A percentile compares a stretch with the other conserved stretches of the same genome.
Evolutionary conservation across 2,797 vertebrate genomes (phyloP).

Genomic region (Rallus crepitans): DNA sequence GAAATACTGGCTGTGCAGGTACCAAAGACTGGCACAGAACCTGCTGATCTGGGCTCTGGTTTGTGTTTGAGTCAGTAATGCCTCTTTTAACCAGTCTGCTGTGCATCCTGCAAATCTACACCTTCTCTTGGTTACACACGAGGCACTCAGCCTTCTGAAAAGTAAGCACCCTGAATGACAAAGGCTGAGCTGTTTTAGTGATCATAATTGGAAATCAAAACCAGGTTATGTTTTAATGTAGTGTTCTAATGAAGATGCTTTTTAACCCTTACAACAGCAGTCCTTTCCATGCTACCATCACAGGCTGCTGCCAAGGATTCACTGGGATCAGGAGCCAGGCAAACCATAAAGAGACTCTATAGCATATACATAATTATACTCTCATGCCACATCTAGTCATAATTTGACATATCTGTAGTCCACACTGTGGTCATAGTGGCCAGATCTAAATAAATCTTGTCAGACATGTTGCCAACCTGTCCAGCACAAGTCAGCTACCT

Average conservation of each 20-base stretch:
- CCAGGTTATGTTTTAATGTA: rapidly evolving
- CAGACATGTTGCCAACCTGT: neutral
- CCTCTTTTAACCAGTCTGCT: neutral
- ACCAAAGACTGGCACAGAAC: neutral
- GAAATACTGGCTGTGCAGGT: neutral
- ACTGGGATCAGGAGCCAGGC: neutral
- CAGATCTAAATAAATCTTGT: neutral
- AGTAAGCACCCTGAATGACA: neutral
- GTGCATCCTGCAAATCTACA: neutral
- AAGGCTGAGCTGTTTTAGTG: neutral
- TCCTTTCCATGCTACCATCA: rapidly evolving
- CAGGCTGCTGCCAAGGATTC: neutral
- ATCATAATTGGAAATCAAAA: neutral
- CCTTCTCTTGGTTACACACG: neutral
- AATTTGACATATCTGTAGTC: neutral
- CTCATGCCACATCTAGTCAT: neutral
- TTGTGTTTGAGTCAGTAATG: neutral
- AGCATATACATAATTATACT: rapidly evolving
- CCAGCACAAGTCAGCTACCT: neutral
- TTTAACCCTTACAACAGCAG: neutral
- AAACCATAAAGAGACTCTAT: neutral
- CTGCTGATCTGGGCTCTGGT: neutral
- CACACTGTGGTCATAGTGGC: neutral
- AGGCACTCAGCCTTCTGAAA: neutral
- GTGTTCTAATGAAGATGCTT: neutral